Evolutionary conservation across 2,888 invertebrate genomes (phyloP).

Genomic region (Allacma fusca): DNA sequence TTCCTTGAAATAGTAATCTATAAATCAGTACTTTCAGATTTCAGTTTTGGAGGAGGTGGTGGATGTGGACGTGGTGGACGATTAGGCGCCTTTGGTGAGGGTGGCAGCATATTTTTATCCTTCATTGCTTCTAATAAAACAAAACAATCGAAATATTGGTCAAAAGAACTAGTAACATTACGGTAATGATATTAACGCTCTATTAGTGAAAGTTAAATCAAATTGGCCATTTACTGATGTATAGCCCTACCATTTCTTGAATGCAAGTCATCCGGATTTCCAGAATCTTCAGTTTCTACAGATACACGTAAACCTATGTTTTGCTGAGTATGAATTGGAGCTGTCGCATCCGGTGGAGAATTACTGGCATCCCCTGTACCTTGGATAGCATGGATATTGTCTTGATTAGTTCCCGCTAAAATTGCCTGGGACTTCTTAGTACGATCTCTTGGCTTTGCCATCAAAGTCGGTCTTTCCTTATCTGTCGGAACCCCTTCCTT

Average conservation of each 20-base stretch:
- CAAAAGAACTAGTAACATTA: too few species aligned
- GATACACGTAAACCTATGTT: neutral
- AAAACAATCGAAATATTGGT: too few species aligned
- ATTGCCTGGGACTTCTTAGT: slow-evolving; percentile 46
- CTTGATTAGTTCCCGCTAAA: slow-evolving; percentile 22
- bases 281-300: neutral
- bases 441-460: slow-evolving; percentile 58
- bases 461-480: slow-evolving; percentile 55
- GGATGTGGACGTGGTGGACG: slow-evolving; percentile 59
- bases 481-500: slow-evolving; percentile 42
- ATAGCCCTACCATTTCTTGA: slow-evolving; percentile 2
- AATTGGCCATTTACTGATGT: too few species aligned
- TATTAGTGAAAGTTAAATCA: too few species aligned
- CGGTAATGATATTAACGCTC: too few species aligned
- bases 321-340: neutral
- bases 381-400: neutral
- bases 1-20: slow-evolving; percentile 29
- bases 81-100: slow-evolving; percentile 42
- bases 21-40: slow-evolving; percentile 60
- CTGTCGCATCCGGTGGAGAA: neutral
- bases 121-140: slow-evolving; percentile 28
- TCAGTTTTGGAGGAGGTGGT: slow-evolving; percentile 53
- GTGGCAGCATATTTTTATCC: slow-evolving; percentile 20
- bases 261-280: neutral
- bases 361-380: neutral